These are phyloP conservation scores for Xenopus petersii DNA, from an alignment of 2,797 vertebrate genomes.

Conservation along the genomic window DNA sequence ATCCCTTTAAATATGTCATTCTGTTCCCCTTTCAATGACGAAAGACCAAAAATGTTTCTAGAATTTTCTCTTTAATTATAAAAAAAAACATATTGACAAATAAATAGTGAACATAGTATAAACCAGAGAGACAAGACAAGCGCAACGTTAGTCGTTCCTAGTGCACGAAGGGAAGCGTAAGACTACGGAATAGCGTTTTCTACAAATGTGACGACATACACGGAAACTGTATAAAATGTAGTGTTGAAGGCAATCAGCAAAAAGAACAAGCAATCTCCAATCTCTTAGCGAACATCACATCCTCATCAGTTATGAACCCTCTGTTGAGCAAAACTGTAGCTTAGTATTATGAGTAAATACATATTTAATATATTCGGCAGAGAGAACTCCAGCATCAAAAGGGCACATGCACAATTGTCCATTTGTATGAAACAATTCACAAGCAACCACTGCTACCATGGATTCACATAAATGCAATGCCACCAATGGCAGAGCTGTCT, in stretches of 20 bases:
- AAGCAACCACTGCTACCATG: no score
- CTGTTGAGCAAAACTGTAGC: background rate
- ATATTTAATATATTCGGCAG: no score
- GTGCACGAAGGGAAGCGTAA: background rate
- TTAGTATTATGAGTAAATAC: no score
- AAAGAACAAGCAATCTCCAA: constrained; percentile 3
- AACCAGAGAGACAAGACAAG: constrained; percentile 15
- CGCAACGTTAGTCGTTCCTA: constrained; percentile 21
- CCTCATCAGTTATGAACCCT: background rate
- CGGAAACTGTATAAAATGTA: constrained; percentile 23
- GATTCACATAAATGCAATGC: no score
- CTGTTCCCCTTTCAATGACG: background rate
- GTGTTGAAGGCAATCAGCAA: background rate
- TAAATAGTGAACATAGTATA: constrained; percentile 37
- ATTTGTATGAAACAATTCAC: background rate
- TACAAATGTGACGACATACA: constrained; percentile 13
- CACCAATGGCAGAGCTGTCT: no score
- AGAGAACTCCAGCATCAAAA: background rate
- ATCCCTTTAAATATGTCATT: no score
- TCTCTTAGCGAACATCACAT: background rate
- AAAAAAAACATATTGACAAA: constrained; percentile 42
- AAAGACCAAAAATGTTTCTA: background rate
- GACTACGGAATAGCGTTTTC: constrained; percentile 10
- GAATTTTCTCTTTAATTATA: constrained; percentile 28
- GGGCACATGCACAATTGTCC: background rate